These are phyloP conservation scores for Vanessa tameamea DNA, from an alignment of 1,140 invertebrate species.

Conservation along the genomic window DNA sequence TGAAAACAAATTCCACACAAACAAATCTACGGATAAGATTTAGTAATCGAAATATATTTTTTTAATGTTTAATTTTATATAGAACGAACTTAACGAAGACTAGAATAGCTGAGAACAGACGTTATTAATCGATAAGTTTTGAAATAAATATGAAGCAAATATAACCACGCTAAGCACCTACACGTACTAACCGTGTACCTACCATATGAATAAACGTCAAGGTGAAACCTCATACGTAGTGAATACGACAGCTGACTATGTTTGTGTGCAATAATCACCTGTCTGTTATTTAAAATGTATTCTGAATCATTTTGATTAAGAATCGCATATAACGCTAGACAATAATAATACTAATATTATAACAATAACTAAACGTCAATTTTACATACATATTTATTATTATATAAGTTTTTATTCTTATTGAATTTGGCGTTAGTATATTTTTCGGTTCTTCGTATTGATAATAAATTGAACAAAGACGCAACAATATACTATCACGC, in stretches of 20 bases:
- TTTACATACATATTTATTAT: not conserved
- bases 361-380: constrained; percentile 17
- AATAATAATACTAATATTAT: not conserved
- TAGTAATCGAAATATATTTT: no score
- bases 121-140: not conserved
- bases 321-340: constrained; percentile 20
- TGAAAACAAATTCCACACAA: no score
- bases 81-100: no score
- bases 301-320: constrained; percentile 39
- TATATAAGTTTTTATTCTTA: not conserved
- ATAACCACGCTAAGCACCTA: constrained; percentile 40
- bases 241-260: constrained; percentile 39
- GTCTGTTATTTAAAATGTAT: constrained; percentile 42
- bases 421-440: not conserved
- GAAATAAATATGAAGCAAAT: constrained; percentile 22
- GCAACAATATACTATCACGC: constrained; percentile 36
- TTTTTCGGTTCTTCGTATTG: not conserved
- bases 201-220: constrained; percentile 76
- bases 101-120: no score
- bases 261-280: constrained; percentile 47
- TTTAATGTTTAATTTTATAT: no score
- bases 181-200: constrained; percentile 55
- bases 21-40: no score
- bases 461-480: constrained; percentile 45
- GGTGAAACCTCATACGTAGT: constrained; percentile 67